Evolutionary conservation across 2,888 invertebrate genomes (phyloP).

Genomic region (Gisinianus flammeolus): DNA sequence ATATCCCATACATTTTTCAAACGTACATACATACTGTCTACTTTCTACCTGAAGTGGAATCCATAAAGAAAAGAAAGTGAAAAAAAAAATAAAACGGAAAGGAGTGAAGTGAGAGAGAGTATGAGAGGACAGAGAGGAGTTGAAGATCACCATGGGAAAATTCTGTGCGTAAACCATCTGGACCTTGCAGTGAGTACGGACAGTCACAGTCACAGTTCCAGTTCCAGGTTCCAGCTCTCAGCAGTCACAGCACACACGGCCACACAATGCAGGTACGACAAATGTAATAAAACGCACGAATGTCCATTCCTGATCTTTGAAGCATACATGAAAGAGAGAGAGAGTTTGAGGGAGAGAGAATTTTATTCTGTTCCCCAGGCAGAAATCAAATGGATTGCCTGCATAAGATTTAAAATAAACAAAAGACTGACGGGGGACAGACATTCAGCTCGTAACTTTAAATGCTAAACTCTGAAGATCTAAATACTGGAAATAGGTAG

Average conservation of each 20-base stretch:
- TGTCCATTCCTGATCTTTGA: not conserved
- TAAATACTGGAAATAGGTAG: no score
- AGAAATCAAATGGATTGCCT: slow-evolving; percentile 34
- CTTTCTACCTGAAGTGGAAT: no score
- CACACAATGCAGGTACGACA: not conserved
- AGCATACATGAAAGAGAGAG: not conserved
- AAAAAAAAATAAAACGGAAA: not conserved
- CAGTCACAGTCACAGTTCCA: no score
- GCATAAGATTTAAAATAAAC: slow-evolving; percentile 25
- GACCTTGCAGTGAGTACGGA: no score
- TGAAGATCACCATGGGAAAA: slow-evolving; percentile 35
- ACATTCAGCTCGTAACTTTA: no score
- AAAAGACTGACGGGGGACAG: not conserved
- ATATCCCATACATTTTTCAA: no score
- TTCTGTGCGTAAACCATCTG: slow-evolving; percentile 36
- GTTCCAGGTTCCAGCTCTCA: not conserved
- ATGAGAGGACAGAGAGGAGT: slow-evolving; percentile 21
- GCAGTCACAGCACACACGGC: not conserved
- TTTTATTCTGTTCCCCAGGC: slow-evolving; percentile 17
- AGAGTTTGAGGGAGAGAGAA: not conserved
- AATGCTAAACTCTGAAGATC: no score
- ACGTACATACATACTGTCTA: not conserved
- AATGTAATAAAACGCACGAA: not conserved
- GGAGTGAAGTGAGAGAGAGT: not conserved
- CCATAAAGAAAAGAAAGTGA: not conserved